These are phyloP conservation scores for Antheraea yamamai DNA, from an alignment of 2,888 invertebrate genomes.

Conservation along the genomic window DNA sequence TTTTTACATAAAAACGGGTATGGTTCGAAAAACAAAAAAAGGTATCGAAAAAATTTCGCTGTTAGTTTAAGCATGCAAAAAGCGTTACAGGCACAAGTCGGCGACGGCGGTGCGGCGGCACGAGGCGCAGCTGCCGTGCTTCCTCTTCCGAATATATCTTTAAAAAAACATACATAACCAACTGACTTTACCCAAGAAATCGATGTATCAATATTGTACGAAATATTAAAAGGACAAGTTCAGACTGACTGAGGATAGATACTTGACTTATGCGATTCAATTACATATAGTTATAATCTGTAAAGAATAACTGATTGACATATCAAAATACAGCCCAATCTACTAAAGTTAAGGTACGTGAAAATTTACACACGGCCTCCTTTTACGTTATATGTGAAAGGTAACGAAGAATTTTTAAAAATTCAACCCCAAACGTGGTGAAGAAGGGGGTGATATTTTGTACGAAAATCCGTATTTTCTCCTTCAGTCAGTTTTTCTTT, in stretches of 20 bases:
- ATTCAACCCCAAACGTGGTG: too few relatives aligned
- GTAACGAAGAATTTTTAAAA: too few relatives aligned
- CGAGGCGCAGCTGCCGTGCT: slow-evolving; percentile 76
- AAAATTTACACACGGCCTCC: too few relatives aligned
- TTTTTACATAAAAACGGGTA: slow-evolving; percentile 40
- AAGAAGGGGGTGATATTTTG: too few relatives aligned
- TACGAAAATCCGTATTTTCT: too few relatives aligned
- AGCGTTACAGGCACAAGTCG: slow-evolving; percentile 51
- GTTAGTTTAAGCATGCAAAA: slow-evolving; percentile 70
- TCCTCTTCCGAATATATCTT: slow-evolving; percentile 72
- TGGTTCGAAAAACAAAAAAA: slow-evolving; percentile 53
- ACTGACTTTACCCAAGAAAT: not conserved
- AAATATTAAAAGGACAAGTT: not conserved
- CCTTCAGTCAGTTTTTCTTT: too few relatives aligned
- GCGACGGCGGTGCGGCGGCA: slow-evolving; percentile 67
- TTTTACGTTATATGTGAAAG: too few relatives aligned
- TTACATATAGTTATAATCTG: too few relatives aligned
- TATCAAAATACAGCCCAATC: too few relatives aligned
- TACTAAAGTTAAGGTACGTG: too few relatives aligned
- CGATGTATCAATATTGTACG: not conserved
- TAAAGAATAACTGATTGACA: too few relatives aligned
- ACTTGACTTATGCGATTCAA: too few relatives aligned
- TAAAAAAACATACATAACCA: slow-evolving; percentile 47
- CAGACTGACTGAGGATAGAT: not conserved
- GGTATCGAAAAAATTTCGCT: slow-evolving; percentile 47